These are phyloP conservation scores for Brachyopa scutellaris DNA, from an alignment of 2,888 invertebrate genomes.

Conservation along the genomic window DNA sequence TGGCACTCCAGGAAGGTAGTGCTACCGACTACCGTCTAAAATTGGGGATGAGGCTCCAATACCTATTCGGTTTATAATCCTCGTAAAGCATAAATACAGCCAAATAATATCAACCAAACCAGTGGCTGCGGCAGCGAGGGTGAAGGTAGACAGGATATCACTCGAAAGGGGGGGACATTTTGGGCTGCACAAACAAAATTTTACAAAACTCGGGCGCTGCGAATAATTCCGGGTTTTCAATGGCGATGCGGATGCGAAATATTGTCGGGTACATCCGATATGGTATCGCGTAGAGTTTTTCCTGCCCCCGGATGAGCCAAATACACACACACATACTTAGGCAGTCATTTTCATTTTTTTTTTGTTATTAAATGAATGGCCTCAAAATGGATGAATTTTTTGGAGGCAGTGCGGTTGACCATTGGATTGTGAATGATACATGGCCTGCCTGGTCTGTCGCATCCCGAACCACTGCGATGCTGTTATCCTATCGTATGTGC, in stretches of 20 bases:
- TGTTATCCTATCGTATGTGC: conserved; percentile 25
- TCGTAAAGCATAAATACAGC: conserved; percentile 65
- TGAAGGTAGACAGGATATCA: neutral
- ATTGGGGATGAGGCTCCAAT: conserved; percentile 29
- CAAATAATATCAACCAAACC: conserved; percentile 54
- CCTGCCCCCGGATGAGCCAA: conserved; percentile 49
- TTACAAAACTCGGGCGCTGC: conserved; percentile 62
- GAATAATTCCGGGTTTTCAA: conserved; percentile 47
- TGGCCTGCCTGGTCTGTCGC: conserved; percentile 62
- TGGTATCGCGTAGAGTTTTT: conserved; percentile 64
- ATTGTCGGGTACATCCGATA: conserved; percentile 65
- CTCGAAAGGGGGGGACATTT: neutral
- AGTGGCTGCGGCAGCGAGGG: neutral
- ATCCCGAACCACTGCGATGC: conserved; percentile 35
- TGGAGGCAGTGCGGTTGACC: conserved; percentile 66
- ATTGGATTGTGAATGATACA: conserved; percentile 73
- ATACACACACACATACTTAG: neutral
- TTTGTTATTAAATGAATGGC: conserved; percentile 65
- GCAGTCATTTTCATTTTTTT: conserved; percentile 40
- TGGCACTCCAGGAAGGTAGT: conserved; percentile 49
- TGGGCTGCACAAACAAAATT: conserved; percentile 50
- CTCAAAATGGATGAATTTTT: conserved; percentile 59
- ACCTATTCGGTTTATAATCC: conserved; percentile 63
- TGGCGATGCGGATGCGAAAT: conserved; percentile 65
- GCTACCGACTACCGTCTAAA: conserved; percentile 4